Percentiles rank a stretch among this genome's conserved stretches.
These are phyloP conservation scores for Globodera rostochiensis DNA, from an alignment of 1,140 invertebrate species.

Conservation along the genomic window DNA sequence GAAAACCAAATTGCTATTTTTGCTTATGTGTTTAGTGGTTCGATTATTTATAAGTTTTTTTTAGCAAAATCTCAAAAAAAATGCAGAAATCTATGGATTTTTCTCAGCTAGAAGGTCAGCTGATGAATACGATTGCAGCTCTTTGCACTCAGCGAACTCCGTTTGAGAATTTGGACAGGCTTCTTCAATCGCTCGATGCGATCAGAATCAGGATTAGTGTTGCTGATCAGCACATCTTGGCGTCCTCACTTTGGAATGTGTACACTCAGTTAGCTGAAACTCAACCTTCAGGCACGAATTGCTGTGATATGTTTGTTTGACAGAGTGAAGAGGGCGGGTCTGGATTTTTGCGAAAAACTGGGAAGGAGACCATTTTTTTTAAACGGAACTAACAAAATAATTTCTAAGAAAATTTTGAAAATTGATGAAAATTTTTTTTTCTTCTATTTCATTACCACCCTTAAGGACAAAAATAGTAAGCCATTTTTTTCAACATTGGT, in stretches of 20 bases:
- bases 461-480: too few relatives aligned
- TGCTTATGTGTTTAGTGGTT: neutral
- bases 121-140: conserved; percentile 24
- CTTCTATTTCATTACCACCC: neutral
- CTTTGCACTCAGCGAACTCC: conserved; percentile 19
- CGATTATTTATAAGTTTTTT: neutral
- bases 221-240: conserved; percentile 14
- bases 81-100: conserved; percentile 8
- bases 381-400: too few relatives aligned
- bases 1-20: too few relatives aligned
- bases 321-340: too few relatives aligned
- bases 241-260: conserved; percentile 18
- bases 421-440: neutral
- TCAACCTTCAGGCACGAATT: neutral
- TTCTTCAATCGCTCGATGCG: conserved; percentile 20
- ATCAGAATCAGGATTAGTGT: conserved; percentile 20
- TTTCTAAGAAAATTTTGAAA: neutral
- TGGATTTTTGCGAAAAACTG: too few relatives aligned
- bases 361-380: too few relatives aligned
- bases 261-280: conserved; percentile 5
- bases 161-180: conserved; percentile 16
- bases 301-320: too few relatives aligned
- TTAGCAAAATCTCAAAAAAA: neutral
- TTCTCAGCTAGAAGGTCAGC: conserved; percentile 7
- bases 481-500: too few relatives aligned